Base-by-base conservation (phyloP, 2,888 invertebrate genomes). In the Adelphocoris suturalis region DNA sequence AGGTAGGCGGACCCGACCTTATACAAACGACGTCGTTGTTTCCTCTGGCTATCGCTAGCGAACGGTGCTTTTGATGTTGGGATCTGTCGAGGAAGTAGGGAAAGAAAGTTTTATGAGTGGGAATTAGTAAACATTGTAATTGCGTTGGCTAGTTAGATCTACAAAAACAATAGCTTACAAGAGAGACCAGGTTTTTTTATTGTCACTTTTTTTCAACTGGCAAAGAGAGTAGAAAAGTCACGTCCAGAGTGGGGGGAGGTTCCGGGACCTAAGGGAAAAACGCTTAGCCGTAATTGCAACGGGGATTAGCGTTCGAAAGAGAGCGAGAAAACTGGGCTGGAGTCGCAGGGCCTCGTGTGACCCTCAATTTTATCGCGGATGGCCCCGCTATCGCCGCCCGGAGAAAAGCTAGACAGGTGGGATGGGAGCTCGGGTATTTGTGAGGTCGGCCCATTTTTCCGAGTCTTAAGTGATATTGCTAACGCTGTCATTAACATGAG, bases 301-400 rank as follows among this genome's bases (percentile, higher is more conserved):
- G 68, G 68, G 68, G 68, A 68, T 68, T 68, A 68, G 68, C 68
- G 68, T 68, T 68, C 68, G 68, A 68, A 68, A 68, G 68, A 68
- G 68, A 19, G 68, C 68, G 23, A 68, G 23, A 19, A 23, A 68
- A 68, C 68, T 68, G 27, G 23, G 68, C 23, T 23, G 68, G 19
- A 23, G 23, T 19, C 68, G 23, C 23, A 23, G 23, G 23, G 68
- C 23, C 68, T 68, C 68, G 68, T 68, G 68, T 68, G 68, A 68
- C 68, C 68, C 68, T 68, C 68, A 68, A 68, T 68, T 68, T 68
- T 68, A 68, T 68, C 68, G 68, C 16, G 68, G 68, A 68, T 68
- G 68, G 23, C 23, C 23, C 68, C 68, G 68, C 27, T 68, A 68
- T 68, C 68, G 23, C 23, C 68, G 68, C 23, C 37, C 3, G 37